These are phyloP conservation scores for Microcebus tavaratra DNA, from an alignment of 2,113 vertebrate species.

Conservation along the genomic window DNA sequence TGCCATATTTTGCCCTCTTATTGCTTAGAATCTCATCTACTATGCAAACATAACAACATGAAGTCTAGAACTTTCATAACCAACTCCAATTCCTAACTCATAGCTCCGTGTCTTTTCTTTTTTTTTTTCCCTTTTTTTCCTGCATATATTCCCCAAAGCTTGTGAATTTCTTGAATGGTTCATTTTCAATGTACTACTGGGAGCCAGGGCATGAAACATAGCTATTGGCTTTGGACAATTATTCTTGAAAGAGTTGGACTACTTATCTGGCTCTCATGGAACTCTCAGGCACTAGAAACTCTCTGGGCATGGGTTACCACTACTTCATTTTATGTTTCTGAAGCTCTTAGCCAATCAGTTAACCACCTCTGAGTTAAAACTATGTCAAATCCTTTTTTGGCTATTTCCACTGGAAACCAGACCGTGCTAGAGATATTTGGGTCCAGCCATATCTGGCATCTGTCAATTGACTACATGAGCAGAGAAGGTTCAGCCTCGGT, in stretches of 20 bases:
- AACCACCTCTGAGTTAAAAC: neutral
- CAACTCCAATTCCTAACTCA: neutral
- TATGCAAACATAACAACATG: neutral
- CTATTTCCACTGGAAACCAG: neutral
- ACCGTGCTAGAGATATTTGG: neutral
- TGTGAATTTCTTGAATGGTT: neutral
- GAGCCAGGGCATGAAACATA: neutral
- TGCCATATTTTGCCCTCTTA: neutral
- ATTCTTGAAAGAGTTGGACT: neutral
- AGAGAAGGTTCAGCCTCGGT: neutral
- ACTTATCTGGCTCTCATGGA: neutral
- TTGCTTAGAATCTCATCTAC: neutral
- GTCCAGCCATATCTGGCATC: neutral
- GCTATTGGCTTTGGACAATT: neutral
- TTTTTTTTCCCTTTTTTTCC: neutral
- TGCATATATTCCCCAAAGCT: neutral
- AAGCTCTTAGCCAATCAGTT: neutral
- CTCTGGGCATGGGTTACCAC: neutral
- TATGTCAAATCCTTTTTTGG: neutral
- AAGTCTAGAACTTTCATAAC: neutral
- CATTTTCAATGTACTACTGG: neutral
- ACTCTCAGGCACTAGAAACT: neutral
- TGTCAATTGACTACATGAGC: neutral
- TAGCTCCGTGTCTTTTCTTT: neutral
- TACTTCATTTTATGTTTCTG: neutral